phyloP scores from a whole-genome alignment of 2,113 vertebrate species.

The Dasyornis broadbenti region DNA sequence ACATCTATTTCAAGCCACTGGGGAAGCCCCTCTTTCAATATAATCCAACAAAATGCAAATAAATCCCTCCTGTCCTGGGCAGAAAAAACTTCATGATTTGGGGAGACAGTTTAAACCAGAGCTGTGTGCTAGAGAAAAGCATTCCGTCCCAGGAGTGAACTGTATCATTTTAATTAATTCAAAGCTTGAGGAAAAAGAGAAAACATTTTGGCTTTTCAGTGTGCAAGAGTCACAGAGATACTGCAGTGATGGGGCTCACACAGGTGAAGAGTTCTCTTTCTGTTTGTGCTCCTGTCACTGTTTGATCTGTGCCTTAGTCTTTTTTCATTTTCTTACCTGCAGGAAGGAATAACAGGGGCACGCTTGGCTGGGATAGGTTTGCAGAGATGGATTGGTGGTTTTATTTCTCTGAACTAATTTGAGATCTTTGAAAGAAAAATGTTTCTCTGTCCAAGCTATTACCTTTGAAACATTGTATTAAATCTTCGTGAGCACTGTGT shows the following conservation, averaged over 20 bases:
- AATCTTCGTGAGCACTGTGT: not conserved
- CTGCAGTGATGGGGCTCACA: not conserved
- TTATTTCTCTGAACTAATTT: not conserved
- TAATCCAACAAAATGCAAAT: not conserved
- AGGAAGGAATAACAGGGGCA: not conserved
- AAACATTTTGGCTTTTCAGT: not conserved
- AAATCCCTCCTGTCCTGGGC: not conserved
- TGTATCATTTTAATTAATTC: not conserved
- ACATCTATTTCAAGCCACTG: not conserved
- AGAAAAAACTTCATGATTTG: not conserved
- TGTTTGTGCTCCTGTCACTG: not conserved
- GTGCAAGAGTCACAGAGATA: not conserved
- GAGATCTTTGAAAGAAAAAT: not conserved
- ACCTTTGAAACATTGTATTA: not conserved
- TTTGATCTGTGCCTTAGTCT: not conserved
- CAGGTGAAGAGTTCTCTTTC: not conserved
- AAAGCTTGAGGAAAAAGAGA: not conserved
- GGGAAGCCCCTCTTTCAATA: not conserved
- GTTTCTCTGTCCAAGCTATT: not conserved
- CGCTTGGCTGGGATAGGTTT: not conserved
- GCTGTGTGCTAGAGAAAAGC: not conserved
- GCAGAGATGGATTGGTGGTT: not conserved
- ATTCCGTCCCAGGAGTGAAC: not conserved
- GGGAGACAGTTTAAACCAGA: not conserved
- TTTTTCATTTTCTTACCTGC: not conserved